Base-by-base conservation (phyloP, 2,888 invertebrate species). In the Cerastis rubricosa region DNA sequence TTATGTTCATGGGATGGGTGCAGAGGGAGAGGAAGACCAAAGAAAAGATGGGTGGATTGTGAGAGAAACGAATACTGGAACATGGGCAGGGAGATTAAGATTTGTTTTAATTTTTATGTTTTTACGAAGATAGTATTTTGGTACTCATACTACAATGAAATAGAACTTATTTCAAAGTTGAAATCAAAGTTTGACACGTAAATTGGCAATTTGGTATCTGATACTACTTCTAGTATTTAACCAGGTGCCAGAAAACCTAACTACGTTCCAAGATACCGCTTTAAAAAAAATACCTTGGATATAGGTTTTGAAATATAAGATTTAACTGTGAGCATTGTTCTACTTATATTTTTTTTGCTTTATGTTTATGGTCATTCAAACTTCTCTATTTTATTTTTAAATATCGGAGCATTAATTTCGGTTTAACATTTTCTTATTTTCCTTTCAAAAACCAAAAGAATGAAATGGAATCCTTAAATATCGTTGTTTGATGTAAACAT, bases 201-300 rank as follows among this genome's bases (percentile, higher is more conserved):
- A 35, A 9, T 35, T 61, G 47, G 47, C 40, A 59, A n/a, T n/a
- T n/a, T n/a, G n/a, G n/a, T n/a, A 14, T 71, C 35, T 51, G 8
- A 29, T 43, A 51, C 29, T 68, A 49, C 64, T 43, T 25, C n/a
- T 59, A 43, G 29, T 51, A 59, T 59, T 14, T 57, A 17, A n/a
- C 49, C 14, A 40, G 17, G 43, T 47, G 11, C 40, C 5, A 43
- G 14, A 74, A 74, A 82, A 63, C 64, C 57, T 69, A n/a, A 35
- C 22, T 47, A 49, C 19, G 47, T 63, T 66, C 69, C 19, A 9
- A 14, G 35, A 65, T 49, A 35, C 29, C 19, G 47, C 49, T 77
- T 45, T n/a, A n/a, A n/a, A n/a, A 47, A n/a, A 19, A 54, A 9
- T 35, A 64, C 64, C 14, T 43, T 47, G 54, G 29, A 35, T 25